Evolutionary conservation across 1,140 invertebrate genomes (phyloP).

Genomic region (Meloidogyne exigua): DNA sequence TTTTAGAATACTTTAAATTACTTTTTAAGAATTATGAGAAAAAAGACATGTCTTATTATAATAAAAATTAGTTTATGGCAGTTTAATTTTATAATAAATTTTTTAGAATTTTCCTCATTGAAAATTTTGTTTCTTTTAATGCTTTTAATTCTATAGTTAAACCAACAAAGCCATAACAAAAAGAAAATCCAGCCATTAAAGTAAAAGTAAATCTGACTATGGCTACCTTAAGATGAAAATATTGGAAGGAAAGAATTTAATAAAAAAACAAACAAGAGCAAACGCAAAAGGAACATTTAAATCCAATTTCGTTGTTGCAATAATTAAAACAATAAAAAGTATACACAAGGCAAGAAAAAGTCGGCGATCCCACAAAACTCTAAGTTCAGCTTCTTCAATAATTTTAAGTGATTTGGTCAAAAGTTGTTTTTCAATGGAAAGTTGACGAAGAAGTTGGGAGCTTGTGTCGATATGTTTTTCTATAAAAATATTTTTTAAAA

Average conservation of each 20-base stretch:
- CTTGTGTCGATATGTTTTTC: constrained; percentile 19
- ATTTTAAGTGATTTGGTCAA: constrained; percentile 49
- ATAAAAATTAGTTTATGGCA: neutral
- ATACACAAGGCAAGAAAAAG: constrained; percentile 41
- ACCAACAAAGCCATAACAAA: constrained; percentile 64
- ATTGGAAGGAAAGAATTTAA: neutral
- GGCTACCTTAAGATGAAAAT: constrained; percentile 41
- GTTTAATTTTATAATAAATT: neutral
- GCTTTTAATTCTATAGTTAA: constrained; percentile 65
- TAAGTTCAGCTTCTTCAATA: constrained; percentile 52
- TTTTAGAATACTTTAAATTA: too few relatives aligned
- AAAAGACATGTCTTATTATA: neutral
- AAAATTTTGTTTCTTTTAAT: constrained; percentile 63
- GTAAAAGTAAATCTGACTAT: constrained; percentile 59
- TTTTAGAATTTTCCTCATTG: constrained; percentile 52
- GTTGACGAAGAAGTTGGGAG: constrained; percentile 31
- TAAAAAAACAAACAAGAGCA: constrained; percentile 29
- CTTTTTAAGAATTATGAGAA: neutral
- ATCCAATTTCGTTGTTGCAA: constrained; percentile 20
- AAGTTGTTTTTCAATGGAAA: constrained; percentile 31
- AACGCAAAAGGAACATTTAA: constrained; percentile 17
- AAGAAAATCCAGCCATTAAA: constrained; percentile 62
- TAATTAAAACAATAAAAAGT: constrained; percentile 18
- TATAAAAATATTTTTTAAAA: constrained; percentile 21
- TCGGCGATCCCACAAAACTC: constrained; percentile 50